Conservation (phyloP, 2,113 vertebrate species). For the Ivindomyrus marchei region DNA sequence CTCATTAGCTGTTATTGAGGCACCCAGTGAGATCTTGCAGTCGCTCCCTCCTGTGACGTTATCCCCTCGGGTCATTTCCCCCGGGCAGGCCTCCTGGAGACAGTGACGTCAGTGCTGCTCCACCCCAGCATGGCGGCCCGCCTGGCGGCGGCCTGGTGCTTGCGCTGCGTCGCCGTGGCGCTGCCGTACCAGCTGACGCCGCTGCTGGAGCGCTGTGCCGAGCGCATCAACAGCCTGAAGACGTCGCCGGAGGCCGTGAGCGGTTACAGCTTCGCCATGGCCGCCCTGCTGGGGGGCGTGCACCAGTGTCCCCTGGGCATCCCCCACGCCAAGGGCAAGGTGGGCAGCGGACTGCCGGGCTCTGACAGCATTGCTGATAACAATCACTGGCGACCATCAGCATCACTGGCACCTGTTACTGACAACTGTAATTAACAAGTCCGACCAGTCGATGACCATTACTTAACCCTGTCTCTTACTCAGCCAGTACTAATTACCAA, state of each 20-base stretch:
- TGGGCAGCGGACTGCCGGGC: constrained; percentile 39
- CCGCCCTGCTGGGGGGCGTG: constrained; percentile 88
- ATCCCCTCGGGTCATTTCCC: not conserved
- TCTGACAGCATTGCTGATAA: not conserved
- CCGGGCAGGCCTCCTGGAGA: constrained; percentile 80
- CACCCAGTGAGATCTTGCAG: not conserved
- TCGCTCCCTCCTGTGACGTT: not conserved
- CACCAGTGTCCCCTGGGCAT: constrained; percentile 94
- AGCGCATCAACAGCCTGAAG: constrained; percentile 92
- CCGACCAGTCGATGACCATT: not conserved
- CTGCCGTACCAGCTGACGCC: constrained; percentile 91
- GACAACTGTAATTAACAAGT: not conserved
- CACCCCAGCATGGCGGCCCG: constrained; percentile 98
- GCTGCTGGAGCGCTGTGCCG: constrained; percentile 86
- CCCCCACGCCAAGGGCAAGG: constrained; percentile 96
- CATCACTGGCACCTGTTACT: not conserved
- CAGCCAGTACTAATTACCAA: not conserved
- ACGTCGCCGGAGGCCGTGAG: constrained; percentile 95
- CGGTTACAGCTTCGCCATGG: constrained; percentile 97
- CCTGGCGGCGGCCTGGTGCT: constrained; percentile 88
- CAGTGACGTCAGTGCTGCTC: constrained; percentile 88
- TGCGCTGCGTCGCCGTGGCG: constrained; percentile 90
- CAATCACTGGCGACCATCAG: not conserved
- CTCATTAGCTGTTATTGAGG: not conserved
- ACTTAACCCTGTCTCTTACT: not conserved